Conservation (phyloP, 2,797 vertebrate genomes). For the Halcyon chelicuti region DNA sequence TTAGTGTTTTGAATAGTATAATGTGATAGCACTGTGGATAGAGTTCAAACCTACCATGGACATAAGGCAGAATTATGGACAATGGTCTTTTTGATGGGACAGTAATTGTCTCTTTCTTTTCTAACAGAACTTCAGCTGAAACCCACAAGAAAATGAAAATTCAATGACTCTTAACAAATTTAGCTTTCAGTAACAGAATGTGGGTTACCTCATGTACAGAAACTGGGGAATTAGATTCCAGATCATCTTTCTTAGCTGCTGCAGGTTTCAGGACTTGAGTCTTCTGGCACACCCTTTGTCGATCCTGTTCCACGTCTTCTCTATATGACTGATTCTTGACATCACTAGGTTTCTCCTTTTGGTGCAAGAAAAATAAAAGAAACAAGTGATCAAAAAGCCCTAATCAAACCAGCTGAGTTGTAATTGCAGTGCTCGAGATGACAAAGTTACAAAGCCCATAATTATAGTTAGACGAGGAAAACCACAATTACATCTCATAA, state of each 20-base stretch:
- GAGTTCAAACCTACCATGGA: neutral
- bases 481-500: neutral
- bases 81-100: neutral
- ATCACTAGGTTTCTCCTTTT: neutral
- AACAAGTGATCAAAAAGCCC: slow-evolving; percentile 32
- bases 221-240: neutral
- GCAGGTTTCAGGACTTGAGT: neutral
- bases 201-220: neutral
- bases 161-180: neutral
- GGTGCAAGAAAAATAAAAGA: slow-evolving; percentile 26
- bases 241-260: neutral
- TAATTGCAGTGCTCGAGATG: slow-evolving; percentile 17
- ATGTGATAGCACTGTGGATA: neutral
- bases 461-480: slow-evolving; percentile 34
- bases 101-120: neutral
- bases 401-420: neutral
- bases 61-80: neutral
- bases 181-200: neutral
- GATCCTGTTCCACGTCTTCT: neutral
- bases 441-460: slow-evolving; percentile 16
- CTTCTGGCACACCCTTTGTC: neutral
- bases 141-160: neutral
- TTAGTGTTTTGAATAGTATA: neutral
- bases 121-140: neutral
- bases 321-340: neutral